Base-by-base conservation (phyloP, 2,888 invertebrate species). In the Stegana nigrithorax region DNA sequence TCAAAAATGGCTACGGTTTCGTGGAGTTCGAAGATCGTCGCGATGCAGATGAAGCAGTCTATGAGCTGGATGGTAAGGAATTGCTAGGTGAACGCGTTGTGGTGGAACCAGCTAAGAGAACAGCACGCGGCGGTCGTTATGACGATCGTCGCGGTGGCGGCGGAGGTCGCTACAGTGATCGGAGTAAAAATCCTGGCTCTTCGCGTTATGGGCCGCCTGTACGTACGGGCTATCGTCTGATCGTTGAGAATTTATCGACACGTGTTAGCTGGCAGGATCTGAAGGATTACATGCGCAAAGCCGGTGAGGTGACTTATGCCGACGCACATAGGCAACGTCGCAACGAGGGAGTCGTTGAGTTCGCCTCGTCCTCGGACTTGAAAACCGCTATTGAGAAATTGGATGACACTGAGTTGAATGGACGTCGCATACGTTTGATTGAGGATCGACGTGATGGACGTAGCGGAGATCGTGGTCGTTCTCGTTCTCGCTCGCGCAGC, bases 231-330 rank as follows among this genome's bases (percentile, higher is more conserved):
- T 95, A 97, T 86, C 92, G 98, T 75, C 90, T 98, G 70, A 92
- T 96, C 85, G 97, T 99, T 77, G 98, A 98, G 87, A 99, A 99
- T 88, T 89, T 99, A 72, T 98, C 97, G 71, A 97, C 96, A 84
- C 92, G 98, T 81, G 97, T 98, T 83, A 97, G 97, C 88, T 99
- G 98, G 98, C 98, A 98, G 95, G 98, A 98, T 87, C 89, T 99
- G 87, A 99, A 99, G 89, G 99, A 99, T 89, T 97, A 96, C 87
- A 98, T 99, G 98, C 92, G 99, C 80, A 96, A 97, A 87, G 97
- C 97, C 74, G 98, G 98, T 68, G 99, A 99, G 89, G 98, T 99
- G 3, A 98, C 98, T 27, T 99, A 97, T 86, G 98, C 99, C 75
- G 99, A 92, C 86, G 99, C 98, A 17, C 98, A 99, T 84, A 97